Conservation (phyloP, 2,888 invertebrate species). For the Pyralis farinalis region DNA sequence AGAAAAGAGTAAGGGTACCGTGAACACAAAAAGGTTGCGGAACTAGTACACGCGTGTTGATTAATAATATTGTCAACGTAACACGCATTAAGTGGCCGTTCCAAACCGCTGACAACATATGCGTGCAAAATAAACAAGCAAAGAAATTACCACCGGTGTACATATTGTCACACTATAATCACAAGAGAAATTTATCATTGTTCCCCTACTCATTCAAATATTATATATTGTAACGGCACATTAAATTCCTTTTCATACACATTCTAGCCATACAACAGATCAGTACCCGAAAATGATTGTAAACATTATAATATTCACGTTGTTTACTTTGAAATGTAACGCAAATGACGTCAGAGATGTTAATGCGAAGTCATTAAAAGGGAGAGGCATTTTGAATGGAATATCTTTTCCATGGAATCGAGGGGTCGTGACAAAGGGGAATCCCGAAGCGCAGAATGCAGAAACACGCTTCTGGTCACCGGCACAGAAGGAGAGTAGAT, state of each 20-base stretch:
- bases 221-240: constrained; percentile 40
- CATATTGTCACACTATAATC: constrained; percentile 40
- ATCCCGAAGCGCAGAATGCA: constrained; percentile 21
- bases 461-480: constrained; percentile 55
- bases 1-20: no score
- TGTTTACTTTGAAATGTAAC: constrained; percentile 29
- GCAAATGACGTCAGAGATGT: constrained; percentile 24
- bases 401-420: constrained; percentile 28
- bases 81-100: constrained; percentile 20
- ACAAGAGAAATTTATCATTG: constrained; percentile 41
- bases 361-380: constrained; percentile 13
- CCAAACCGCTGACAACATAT: constrained; percentile 31
- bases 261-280: background rate
- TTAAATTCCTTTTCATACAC: background rate
- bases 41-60: no score
- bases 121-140: constrained; percentile 33
- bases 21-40: no score
- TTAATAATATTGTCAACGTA: background rate
- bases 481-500: constrained; percentile 58
- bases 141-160: constrained; percentile 41
- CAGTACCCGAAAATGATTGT: constrained; percentile 19
- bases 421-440: constrained; percentile 21
- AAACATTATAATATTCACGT: constrained; percentile 15
- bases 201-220: constrained; percentile 38
- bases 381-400: constrained; percentile 25